Evolutionary conservation across 2,888 invertebrate genomes (phyloP), one percentile per base, ranked within the genome.

Genomic region (Harmothoe impar): DNA sequence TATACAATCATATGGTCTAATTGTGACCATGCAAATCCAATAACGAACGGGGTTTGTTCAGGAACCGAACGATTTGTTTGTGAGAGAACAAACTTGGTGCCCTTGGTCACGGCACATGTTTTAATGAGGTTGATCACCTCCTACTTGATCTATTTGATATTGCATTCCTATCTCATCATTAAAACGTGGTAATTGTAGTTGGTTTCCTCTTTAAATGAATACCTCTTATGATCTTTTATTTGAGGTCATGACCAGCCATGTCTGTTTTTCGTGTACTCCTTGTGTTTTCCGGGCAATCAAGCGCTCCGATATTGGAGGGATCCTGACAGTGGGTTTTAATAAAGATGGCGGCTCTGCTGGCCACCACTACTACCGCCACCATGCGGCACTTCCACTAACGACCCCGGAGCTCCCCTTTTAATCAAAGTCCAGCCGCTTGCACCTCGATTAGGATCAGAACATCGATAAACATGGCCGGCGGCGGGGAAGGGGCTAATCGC

Each of bases 371-470:
- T 43, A 43, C 10, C 43, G 3, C 43, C 43, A 43, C 43, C 43
- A 43, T 43, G 43, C 43, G 43, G 43, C 10, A 10, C 7, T n/a
- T n/a, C 62, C 62, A 62, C 20, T n/a, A 20, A 20, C 62, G 23
- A 62, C n/a, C 62, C 62, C 62, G 0, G 23, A 62, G n/a, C 72
- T 72, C 72, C 25, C 72, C 72, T 35, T 81, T 81, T 81, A 35
- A 81, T 81, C 81, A 81, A 81, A 81, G 23, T 35, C 33, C 43
- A 20, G 23, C 0, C 35, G 5, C n/a, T 15, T 10, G 35, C 35
- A 33, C 7, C 72, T 17, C 33, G 81, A 81, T 81, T 81, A 43
- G 81, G 81, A 81, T 81, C 81, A 43, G 81, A 43, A 81, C 81
- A 81, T 81, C 81, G 81, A 81, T 81, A 81, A 81, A 81, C 81